Evolutionary conservation across 1,140 invertebrate genomes (phyloP), one percentile per base, ranked within the genome.

Genomic region (Elymnias hypermnestra): DNA sequence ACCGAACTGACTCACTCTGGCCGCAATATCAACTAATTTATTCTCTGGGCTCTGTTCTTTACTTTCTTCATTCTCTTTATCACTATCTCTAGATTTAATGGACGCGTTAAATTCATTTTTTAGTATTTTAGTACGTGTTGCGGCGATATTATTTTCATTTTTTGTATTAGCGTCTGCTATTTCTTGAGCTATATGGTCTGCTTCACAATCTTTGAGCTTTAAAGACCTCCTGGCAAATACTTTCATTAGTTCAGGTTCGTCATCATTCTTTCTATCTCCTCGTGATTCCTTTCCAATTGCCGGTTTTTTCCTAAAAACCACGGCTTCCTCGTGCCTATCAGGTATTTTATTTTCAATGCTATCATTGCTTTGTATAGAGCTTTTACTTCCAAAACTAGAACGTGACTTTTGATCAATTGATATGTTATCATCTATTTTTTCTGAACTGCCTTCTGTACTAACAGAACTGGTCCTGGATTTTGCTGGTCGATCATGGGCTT

Each of bases 181-280:
- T 47, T 89, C 88, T 50, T 89, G 84, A n/a, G 83, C 83, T 17
- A 89, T 63, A 15, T 83, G 74, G 37, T 90, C 89, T n/a, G 87
- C 88, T 53, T 92, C 91, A 4, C 70, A 73, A 57, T 93, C 92
- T 77, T 92, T 92, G 2, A 93, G 72, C 77, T 94, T 94, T 0
- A 94, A 78, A 1, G 93, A 94, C 41, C 92, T 78, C 23, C 93
- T 78, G 0, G 92, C 92, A 68, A 94, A 94, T 0, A 94, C 93
- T 83, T 94, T 93, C 88, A 94, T 91, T 14, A 94, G 70, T 70
- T 94, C 93, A 0, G 92, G 92, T 71, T 92, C 91, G 28, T 92
- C 90, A 40, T 92, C 91, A 44, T 89, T 88, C 40, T 64, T 74
- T 15, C 77, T 86, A 13, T 78, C 83, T 50, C 55, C 72, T 37